These are phyloP conservation scores for Forbesichthys papilliferus DNA, from an alignment of 2,113 vertebrate genomes.

Conservation along the genomic window DNA sequence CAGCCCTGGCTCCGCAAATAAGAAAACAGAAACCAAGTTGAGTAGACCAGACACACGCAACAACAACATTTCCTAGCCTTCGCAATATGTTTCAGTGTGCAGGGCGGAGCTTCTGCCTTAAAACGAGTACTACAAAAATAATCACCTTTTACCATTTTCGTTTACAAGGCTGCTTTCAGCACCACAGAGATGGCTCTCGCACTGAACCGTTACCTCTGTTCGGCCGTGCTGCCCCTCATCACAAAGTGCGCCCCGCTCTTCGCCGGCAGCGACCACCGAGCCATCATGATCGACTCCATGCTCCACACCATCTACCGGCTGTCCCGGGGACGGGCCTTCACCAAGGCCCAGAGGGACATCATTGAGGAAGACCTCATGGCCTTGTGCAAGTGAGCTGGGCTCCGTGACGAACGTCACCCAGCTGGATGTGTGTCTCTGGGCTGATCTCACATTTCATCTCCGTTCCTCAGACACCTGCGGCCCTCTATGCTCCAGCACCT, in stretches of 20 bases:
- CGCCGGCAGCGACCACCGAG: slow-evolving; percentile 90
- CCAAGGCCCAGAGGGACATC: slow-evolving; percentile 92
- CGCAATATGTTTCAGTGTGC: background rate
- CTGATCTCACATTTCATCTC: background rate
- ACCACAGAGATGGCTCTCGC: slow-evolving; percentile 96
- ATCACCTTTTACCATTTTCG: background rate
- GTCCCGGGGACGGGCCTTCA: slow-evolving; percentile 91
- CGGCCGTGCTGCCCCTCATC: slow-evolving; percentile 90
- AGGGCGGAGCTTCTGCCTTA: background rate
- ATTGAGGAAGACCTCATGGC: slow-evolving; percentile 96
- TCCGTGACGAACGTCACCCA: background rate
- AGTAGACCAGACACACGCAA: too few relatives aligned
- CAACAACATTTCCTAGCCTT: too few relatives aligned
- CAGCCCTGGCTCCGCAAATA: too few relatives aligned
- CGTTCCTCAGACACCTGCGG: slow-evolving; percentile 79
- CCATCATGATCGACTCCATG: slow-evolving; percentile 98
- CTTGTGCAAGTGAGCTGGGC: slow-evolving; percentile 82
- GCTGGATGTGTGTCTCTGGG: background rate
- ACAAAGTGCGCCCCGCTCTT: slow-evolving; percentile 94
- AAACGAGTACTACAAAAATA: background rate
- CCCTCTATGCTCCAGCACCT: slow-evolving; percentile 94
- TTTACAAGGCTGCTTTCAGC: slow-evolving; percentile 84
- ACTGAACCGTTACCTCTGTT: slow-evolving; percentile 90
- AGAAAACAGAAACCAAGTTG: too few relatives aligned
- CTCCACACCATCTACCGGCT: slow-evolving; percentile 94